Percentiles rank a stretch among this genome's conserved stretches.
Conservation (phyloP, 1,140 invertebrate genomes). For the Telenomus remus region DNA sequence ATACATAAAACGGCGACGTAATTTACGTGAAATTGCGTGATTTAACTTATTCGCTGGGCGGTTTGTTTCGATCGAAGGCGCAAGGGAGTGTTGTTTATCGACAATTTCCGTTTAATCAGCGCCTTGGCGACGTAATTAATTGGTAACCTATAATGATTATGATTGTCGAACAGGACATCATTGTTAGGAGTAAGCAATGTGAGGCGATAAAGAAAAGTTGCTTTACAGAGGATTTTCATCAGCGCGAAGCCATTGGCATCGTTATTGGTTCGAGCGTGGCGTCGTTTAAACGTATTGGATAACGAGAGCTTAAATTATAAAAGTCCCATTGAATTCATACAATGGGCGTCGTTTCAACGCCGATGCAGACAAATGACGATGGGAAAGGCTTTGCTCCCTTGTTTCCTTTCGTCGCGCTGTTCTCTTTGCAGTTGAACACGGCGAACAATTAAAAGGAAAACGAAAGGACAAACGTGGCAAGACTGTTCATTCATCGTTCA, state of each 20-base stretch:
- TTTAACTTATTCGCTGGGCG: background rate
- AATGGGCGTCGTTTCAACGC: slow-evolving; percentile 56
- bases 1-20: background rate
- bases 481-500: slow-evolving; percentile 31
- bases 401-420: slow-evolving; percentile 47
- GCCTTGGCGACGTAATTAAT: slow-evolving; percentile 22
- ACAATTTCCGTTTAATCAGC: slow-evolving; percentile 1
- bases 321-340: slow-evolving; percentile 57
- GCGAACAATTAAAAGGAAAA: slow-evolving; percentile 59
- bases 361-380: slow-evolving; percentile 58
- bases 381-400: slow-evolving; percentile 53
- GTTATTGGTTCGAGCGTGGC: slow-evolving; percentile 58
- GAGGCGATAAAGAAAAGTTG: slow-evolving; percentile 47
- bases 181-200: slow-evolving; percentile 36
- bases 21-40: slow-evolving; percentile 1
- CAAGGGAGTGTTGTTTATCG: too few species aligned
- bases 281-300: slow-evolving; percentile 60
- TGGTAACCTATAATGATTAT: slow-evolving; percentile 29
- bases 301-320: slow-evolving; percentile 63
- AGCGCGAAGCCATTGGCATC: slow-evolving; percentile 51
- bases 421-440: slow-evolving; percentile 57
- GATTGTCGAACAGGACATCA: slow-evolving; percentile 32
- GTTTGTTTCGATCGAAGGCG: too few species aligned
- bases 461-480: slow-evolving; percentile 50
- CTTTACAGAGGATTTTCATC: slow-evolving; percentile 42